phyloP scores from a whole-genome alignment of 2,113 vertebrate species.

The Dicentrarchus labrax region DNA sequence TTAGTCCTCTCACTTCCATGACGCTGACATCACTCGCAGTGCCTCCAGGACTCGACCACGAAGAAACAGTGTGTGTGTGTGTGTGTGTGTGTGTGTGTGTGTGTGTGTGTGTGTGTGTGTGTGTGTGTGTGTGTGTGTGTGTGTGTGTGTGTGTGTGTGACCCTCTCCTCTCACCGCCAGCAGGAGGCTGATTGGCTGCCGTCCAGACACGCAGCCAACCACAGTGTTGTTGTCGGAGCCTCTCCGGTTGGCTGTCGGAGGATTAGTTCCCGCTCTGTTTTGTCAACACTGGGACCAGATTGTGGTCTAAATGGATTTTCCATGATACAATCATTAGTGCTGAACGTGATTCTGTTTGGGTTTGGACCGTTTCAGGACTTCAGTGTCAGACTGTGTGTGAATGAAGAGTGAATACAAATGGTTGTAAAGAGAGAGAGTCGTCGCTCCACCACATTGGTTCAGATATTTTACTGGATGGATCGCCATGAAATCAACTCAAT shows the following conservation, averaged over 20 bases:
- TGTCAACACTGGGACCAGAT: slow-evolving; percentile 47
- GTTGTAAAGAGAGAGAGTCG: too few species aligned
- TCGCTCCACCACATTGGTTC: too few species aligned
- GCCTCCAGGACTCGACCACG: neutral
- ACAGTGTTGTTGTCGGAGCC: slow-evolving; percentile 13
- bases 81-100: too few species aligned
- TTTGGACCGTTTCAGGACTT: neutral
- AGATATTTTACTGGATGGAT: too few species aligned
- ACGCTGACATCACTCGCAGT: slow-evolving; percentile 29
- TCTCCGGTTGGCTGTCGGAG: slow-evolving; percentile 14
- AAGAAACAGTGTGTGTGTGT: too few species aligned
- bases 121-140: too few species aligned
- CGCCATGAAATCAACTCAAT: too few species aligned
- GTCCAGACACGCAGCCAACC: slow-evolving; percentile 49
- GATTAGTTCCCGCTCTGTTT: slow-evolving; percentile 52
- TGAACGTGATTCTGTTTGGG: slow-evolving; percentile 2
- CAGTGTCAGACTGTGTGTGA: too few species aligned
- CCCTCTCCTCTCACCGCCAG: neutral
- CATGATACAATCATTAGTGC: slow-evolving; percentile 20
- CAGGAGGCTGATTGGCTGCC: slow-evolving; percentile 44
- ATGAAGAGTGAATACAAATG: too few species aligned
- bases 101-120: too few species aligned
- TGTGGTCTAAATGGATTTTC: slow-evolving; percentile 49
- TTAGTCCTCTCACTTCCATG: slow-evolving; percentile 59
- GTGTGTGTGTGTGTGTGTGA: too few species aligned